Percentiles rank a stretch among this genome's conserved stretches.
Evolutionary conservation across 2,113 vertebrate genomes (phyloP).

Genomic region (Tylochromis polylepis): DNA sequence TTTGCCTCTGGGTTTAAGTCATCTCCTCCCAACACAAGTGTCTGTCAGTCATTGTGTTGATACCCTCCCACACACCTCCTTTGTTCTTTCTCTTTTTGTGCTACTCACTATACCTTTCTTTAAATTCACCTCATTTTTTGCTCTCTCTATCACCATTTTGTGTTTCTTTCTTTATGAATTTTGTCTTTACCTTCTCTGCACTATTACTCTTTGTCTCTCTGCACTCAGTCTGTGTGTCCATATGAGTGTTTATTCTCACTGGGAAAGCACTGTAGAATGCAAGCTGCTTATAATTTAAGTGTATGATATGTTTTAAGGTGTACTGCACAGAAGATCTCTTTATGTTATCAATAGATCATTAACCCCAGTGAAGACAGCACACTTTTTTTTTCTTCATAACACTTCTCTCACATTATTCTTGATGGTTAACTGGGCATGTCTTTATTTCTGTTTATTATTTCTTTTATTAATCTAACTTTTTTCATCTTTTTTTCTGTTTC

Average conservation of each 20-base stretch:
- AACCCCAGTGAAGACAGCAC: too few relatives aligned
- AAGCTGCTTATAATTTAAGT: constrained; percentile 17
- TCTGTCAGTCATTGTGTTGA: background rate
- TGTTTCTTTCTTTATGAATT: background rate
- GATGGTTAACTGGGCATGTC: too few relatives aligned
- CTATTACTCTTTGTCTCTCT: background rate
- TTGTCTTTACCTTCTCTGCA: background rate
- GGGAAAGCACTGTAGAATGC: background rate
- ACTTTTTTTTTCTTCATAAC: too few relatives aligned
- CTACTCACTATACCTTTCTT: background rate
- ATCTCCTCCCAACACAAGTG: background rate
- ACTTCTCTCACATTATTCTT: too few relatives aligned
- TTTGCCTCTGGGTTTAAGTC: background rate
- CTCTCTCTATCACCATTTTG: background rate
- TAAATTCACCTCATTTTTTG: background rate
- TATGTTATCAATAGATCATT: too few relatives aligned
- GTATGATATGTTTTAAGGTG: background rate
- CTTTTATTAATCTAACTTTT: too few relatives aligned
- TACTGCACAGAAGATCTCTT: too few relatives aligned
- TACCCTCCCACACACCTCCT: background rate
- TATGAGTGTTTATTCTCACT: constrained; percentile 33
- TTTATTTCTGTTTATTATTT: too few relatives aligned
- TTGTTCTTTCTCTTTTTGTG: background rate
- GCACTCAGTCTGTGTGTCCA: background rate
- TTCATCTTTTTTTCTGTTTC: too few relatives aligned